Evolutionary conservation across 2,113 vertebrate species (phyloP), one percentile per base, ranked within the genome.

Genomic region (Perccottus glenii): DNA sequence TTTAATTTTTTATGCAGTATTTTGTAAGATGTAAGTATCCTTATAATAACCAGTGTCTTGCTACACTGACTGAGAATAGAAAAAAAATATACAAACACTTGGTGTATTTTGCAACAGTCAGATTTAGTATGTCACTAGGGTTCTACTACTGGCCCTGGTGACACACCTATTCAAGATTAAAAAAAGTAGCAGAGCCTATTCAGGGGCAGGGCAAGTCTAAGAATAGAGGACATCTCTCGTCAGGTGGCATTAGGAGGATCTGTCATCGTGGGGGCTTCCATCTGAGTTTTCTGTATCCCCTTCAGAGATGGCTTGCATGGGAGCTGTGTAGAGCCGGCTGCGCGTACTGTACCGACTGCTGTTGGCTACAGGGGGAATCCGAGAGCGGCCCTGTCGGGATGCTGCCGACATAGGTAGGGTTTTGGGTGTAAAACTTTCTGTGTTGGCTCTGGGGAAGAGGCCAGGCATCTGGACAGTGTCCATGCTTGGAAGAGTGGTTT

Each of bases 261-360:
- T 93, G 70, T 99, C 98, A 0, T 99, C 97, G 0, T 99, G 98
- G 14, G 97, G 97, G 82, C 98, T 99, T 59, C 97, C 98, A 0
- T 99, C 98, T 0, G 98, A 99, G 86, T 99, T 99, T 77, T 99
- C 98, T 0, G 96, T 98, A 88, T 99, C 98, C 0, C 97, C 97
- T 88, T 99, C 98, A 0, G 97, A 99, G 90, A 99, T 99, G 77
- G 95, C 98, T 93, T 99, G 98, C 98, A 99, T 99, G 5, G 98
- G 98, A 0, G 96, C 94, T 35, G 94, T 99, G 87, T 99, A 98
- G 49, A 99, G 93, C 83, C 98, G 87, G 85, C 96, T 98, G 52
- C 98, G 96, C 69, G 95, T 95, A 11, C 97, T 98, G 88, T 98
- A 99, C 80, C 97, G 95, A 81, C 97, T 99, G 90, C 97, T 99